Evolutionary conservation across 2,888 invertebrate species (phyloP), one percentile per base, ranked within the genome.

Genomic region (Thysanoteuthis rhombus): DNA sequence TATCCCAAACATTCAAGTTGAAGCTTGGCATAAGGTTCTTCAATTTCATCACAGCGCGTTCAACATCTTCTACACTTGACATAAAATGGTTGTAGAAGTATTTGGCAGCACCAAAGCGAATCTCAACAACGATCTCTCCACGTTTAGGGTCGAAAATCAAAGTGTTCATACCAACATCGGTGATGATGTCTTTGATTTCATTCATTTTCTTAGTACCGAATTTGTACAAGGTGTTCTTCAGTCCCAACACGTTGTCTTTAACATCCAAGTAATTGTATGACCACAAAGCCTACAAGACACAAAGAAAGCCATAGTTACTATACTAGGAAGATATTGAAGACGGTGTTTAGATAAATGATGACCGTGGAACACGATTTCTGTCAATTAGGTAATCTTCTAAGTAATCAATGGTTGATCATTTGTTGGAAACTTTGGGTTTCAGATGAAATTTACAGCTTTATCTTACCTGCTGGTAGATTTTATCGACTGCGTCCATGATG

Each of bases 1-100:
- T 97, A 36, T 98, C 98, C 98, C 98, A 98, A 93, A 99, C 97
- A 40, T 98, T 95, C 94, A 95, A 95, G 92, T 96, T 93, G 0
- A 90, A 93, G 28, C 94, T 93, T 38, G 95, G 95, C 36, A 95
- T 42, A 58, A 91, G 40, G 32, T 91, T 40, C 28, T 19, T 91
- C 16, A 42, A 91, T 25, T 91, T 91, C 40, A 32, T 39, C 39
- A 91, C 28, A 40, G 91, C 39, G 3, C 91, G 91, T 40, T 42
- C 32, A 0, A 91, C 22, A 40, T 91, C 42, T 40, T 91, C 91
- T 28, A 91, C 39, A 91, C 40, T 91, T 12, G 39, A 39, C 42
- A 40, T 42, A 1, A 91, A 32, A 25, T 91, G 91, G 25, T 42
- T 91, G 91, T 91, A 91, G 91, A 40, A 40, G 25, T 42, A 40